A percentile compares a stretch with the other conserved stretches of the same genome.
phyloP scores from a whole-genome alignment of 1,140 invertebrate species.

The Euwallacea similis region DNA sequence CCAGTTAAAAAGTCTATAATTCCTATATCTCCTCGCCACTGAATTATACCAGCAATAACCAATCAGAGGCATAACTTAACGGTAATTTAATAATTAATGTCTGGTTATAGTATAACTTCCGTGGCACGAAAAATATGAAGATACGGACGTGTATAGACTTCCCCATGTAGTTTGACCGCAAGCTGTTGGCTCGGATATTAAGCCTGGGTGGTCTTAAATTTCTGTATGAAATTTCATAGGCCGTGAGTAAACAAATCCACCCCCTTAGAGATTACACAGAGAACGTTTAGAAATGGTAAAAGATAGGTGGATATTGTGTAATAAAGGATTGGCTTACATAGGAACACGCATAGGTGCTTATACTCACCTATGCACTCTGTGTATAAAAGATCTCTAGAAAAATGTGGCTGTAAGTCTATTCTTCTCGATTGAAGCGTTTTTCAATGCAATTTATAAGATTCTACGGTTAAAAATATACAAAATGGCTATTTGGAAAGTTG shows the following conservation, averaged over 20 bases:
- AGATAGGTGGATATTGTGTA: neutral
- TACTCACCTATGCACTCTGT: neutral
- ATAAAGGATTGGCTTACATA: neutral
- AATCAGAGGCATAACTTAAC: too few species aligned
- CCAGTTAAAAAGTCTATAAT: too few species aligned
- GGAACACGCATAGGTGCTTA: neutral
- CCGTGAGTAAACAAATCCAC: slow-evolving; percentile 22
- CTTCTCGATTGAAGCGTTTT: too few species aligned
- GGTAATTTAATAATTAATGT: too few species aligned
- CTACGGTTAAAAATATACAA: neutral
- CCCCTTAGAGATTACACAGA: slow-evolving; percentile 7
- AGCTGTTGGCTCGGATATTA: neutral
- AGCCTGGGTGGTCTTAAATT: slow-evolving; percentile 26
- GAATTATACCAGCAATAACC: too few species aligned
- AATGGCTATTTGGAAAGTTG: neutral
- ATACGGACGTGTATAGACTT: too few species aligned
- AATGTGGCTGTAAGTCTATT: neutral
- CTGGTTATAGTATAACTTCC: too few species aligned
- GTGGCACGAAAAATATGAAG: too few species aligned
- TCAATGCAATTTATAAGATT: neutral
- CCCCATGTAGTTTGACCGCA: slow-evolving; percentile 1
- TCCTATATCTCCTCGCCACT: too few species aligned
- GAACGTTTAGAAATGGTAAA: neutral
- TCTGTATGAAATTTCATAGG: slow-evolving; percentile 29
- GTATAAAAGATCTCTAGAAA: neutral